Percentiles rank a stretch among this genome's conserved stretches.
Conservation (phyloP, 2,797 vertebrate genomes). For the Buphagus erythrorhynchus region DNA sequence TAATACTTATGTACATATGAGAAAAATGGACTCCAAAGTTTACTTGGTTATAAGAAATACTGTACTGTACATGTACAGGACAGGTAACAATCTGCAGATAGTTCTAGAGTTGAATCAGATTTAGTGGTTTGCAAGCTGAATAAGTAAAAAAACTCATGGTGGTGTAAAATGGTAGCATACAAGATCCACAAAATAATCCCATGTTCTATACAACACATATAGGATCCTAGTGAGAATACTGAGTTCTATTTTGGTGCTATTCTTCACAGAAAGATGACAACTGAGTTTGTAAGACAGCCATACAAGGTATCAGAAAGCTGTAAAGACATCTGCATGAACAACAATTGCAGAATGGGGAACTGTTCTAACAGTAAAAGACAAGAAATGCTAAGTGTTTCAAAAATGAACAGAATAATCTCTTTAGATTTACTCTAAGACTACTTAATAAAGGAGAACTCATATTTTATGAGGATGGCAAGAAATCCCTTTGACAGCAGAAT, state of each 20-base stretch:
- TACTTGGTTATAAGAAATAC: background rate
- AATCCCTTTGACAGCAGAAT: background rate
- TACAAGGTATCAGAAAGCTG: background rate
- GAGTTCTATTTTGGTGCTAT: background rate
- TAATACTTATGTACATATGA: accelerated
- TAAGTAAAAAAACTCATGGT: background rate
- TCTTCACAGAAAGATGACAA: background rate
- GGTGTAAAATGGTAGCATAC: background rate
- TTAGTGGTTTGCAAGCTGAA: background rate
- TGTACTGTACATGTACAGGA: background rate
- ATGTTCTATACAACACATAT: accelerated
- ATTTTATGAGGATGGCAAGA: background rate
- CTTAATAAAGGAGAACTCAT: background rate
- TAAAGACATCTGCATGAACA: accelerated
- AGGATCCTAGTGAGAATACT: background rate
- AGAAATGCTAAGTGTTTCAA: background rate
- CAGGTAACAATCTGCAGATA: background rate
- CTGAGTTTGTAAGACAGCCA: background rate
- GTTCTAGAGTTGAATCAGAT: background rate
- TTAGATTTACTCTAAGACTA: background rate
- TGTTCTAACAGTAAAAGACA: background rate
- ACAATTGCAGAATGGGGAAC: accelerated
- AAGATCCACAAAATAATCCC: background rate
- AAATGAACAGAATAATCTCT: background rate
- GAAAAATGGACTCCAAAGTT: background rate